These are phyloP conservation scores for Drosophila bifasciata DNA, from an alignment of 1,140 invertebrate species.

Conservation along the genomic window DNA sequence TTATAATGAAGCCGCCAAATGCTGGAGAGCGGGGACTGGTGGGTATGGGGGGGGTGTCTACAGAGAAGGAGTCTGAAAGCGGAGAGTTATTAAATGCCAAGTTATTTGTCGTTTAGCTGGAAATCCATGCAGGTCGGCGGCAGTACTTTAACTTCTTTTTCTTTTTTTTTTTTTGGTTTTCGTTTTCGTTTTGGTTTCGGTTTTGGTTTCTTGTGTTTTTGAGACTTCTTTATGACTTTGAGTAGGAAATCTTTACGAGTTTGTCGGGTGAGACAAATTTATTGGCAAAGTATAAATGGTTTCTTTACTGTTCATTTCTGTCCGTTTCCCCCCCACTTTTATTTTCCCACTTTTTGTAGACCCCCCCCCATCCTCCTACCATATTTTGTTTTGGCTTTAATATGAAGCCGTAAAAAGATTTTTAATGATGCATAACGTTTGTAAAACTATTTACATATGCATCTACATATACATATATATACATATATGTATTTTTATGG, in stretches of 20 bases:
- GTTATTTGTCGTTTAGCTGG: slow-evolving; percentile 81
- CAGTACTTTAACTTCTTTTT: slow-evolving; percentile 65
- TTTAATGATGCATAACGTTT: slow-evolving; percentile 66
- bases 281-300: slow-evolving; percentile 77
- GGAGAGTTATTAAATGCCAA: slow-evolving; percentile 80
- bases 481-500: slow-evolving; percentile 21
- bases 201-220: slow-evolving; percentile 7
- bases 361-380: no score
- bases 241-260: slow-evolving; percentile 79
- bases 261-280: slow-evolving; percentile 71
- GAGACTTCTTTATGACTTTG: slow-evolving; percentile 75
- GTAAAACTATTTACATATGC: slow-evolving; percentile 74
- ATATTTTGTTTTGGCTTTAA: slow-evolving; percentile 48
- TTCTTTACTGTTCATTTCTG: slow-evolving; percentile 52
- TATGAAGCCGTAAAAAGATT: slow-evolving; percentile 75
- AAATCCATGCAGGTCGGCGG: slow-evolving; percentile 66
- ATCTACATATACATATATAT: slow-evolving; percentile 4
- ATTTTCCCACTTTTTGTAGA: slow-evolving; percentile 20
- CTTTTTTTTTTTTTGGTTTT: neutral
- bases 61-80: slow-evolving; percentile 9
- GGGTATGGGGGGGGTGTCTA: neutral
- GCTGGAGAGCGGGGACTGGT: slow-evolving; percentile 3
- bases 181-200: no score
- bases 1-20: slow-evolving; percentile 55
- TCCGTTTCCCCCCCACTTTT: slow-evolving; percentile 9